Evolutionary conservation across 2,888 invertebrate genomes (phyloP).

Genomic region (Catocala sponsa): DNA sequence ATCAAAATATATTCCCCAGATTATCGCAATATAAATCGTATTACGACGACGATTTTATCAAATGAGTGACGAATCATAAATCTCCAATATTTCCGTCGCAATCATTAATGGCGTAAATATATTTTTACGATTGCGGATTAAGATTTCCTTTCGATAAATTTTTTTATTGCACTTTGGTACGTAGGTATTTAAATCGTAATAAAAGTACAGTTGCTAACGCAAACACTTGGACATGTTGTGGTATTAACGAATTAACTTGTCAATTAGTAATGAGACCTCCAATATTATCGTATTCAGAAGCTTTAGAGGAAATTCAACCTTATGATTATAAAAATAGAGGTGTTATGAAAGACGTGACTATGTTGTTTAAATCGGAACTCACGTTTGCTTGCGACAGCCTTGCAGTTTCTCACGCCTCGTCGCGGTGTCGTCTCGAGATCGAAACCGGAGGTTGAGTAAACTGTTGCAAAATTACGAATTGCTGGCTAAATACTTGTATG

Average conservation of each 20-base stretch:
- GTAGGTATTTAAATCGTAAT: not conserved
- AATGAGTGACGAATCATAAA: not conserved
- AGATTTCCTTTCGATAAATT: not conserved
- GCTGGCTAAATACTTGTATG: slow-evolving; percentile 20
- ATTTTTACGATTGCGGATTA: not conserved
- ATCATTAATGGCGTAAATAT: slow-evolving; percentile 1
- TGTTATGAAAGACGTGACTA: slow-evolving; percentile 20
- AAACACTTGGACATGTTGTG: slow-evolving; percentile 16
- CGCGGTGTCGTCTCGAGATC: slow-evolving; percentile 65
- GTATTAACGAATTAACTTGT: slow-evolving; percentile 47
- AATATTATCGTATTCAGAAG: slow-evolving; percentile 18
- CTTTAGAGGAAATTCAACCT: slow-evolving; percentile 36
- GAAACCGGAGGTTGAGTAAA: slow-evolving; percentile 74
- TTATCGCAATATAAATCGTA: too few relatives aligned
- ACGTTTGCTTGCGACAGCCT: slow-evolving; percentile 67
- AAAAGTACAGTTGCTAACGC: not conserved
- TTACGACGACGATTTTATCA: too few relatives aligned
- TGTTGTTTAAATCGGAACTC: slow-evolving; percentile 45
- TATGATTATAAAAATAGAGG: slow-evolving; percentile 35
- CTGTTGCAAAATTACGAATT: slow-evolving; percentile 62
- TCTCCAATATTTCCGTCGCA: not conserved
- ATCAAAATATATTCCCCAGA: too few relatives aligned
- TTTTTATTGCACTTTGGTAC: slow-evolving; percentile 1
- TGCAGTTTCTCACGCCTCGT: slow-evolving; percentile 72
- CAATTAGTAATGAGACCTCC: slow-evolving; percentile 49